phyloP scores from a whole-genome alignment of 2,888 invertebrate genomes.

The Sarcophaga carnaria region DNA sequence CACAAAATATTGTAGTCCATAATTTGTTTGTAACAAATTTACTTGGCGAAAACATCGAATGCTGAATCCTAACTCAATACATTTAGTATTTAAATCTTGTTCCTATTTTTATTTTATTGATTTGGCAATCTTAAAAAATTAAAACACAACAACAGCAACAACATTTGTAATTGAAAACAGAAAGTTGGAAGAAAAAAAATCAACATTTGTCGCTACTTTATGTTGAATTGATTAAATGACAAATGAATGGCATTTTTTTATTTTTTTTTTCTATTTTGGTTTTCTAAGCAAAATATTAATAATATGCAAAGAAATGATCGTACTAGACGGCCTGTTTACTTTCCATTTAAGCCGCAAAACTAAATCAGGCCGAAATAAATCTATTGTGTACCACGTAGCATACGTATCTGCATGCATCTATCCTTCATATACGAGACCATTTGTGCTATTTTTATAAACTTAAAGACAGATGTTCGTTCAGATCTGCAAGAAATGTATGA shows the following conservation, averaged over 20 bases:
- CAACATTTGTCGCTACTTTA: constrained; percentile 63
- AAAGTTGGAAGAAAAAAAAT: constrained; percentile 64
- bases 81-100: no score
- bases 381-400: constrained; percentile 8
- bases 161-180: constrained; percentile 53
- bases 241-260: constrained; percentile 40
- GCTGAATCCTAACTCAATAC: no score
- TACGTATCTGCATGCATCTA: background rate
- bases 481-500: constrained; percentile 43
- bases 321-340: constrained; percentile 58
- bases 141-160: background rate
- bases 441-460: constrained; percentile 20
- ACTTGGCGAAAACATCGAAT: no score
- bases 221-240: constrained; percentile 66
- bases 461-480: constrained; percentile 59
- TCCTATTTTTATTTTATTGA: background rate
- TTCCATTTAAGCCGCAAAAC: constrained; percentile 67
- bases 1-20: no score
- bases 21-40: no score
- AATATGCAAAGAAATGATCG: constrained; percentile 52
- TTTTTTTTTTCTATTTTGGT: background rate
- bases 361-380: constrained; percentile 64
- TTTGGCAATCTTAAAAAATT: constrained; percentile 26
- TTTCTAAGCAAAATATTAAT: constrained; percentile 29
- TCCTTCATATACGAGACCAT: background rate